Conservation (phyloP, 2,888 invertebrate genomes). For the Drosophila mettleri region DNA sequence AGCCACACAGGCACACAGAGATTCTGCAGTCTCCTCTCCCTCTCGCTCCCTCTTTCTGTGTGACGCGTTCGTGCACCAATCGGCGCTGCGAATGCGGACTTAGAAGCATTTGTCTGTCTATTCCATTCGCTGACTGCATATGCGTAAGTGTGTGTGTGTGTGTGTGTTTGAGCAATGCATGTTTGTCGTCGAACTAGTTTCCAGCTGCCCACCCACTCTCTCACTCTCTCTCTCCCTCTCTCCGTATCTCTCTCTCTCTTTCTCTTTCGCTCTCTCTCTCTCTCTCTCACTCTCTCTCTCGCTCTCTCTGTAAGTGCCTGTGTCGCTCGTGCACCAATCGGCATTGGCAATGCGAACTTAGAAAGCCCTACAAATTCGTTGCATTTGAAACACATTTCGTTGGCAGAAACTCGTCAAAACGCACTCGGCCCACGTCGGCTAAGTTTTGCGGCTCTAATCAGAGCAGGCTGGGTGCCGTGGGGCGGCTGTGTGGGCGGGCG, state of each 20-base stretch:
- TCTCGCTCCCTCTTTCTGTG: conserved; percentile 4
- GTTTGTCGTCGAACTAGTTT: conserved; percentile 10
- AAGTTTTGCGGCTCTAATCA: conserved; percentile 58
- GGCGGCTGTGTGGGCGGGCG: not conserved
- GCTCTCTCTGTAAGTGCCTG: not conserved
- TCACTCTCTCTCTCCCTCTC: not conserved
- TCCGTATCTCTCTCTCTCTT: not conserved
- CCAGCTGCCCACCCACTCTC: conserved; percentile 1
- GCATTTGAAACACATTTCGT: conserved; percentile 63
- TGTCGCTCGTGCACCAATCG: conserved; percentile 11
- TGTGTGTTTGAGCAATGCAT: conserved; percentile 12
- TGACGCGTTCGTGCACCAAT: conserved; percentile 63
- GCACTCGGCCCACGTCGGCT: conserved; percentile 44
- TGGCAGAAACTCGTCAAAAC: conserved; percentile 47
- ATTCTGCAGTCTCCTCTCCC: not conserved
- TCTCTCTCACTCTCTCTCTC: not conserved
- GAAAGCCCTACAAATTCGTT: conserved; percentile 73
- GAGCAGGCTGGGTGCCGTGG: not conserved
- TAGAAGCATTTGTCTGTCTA: conserved; percentile 59
- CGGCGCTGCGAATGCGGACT: conserved; percentile 63
- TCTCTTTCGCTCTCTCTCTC: not conserved
- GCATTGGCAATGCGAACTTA: conserved; percentile 39
- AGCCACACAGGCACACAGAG: not conserved
- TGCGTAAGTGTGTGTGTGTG: conserved; percentile 9
- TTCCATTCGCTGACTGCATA: conserved; percentile 50